Evolutionary conservation across 2,797 vertebrate genomes (phyloP).

Genomic region (Tenualosa thibaudeaui): DNA sequence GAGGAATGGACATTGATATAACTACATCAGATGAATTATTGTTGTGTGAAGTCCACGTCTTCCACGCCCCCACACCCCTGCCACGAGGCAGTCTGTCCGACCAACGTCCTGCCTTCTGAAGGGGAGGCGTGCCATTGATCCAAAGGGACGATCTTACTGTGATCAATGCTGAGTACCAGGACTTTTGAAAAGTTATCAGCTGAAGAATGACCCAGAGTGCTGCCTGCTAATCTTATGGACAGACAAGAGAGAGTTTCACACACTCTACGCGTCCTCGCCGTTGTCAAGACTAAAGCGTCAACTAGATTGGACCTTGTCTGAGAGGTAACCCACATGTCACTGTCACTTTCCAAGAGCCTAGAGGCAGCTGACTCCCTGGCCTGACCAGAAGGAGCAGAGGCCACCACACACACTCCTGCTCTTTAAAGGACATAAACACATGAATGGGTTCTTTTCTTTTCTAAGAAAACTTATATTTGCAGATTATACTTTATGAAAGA

Average conservation of each 20-base stretch:
- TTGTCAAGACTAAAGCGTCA: conserved; percentile 34
- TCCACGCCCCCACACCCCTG: neutral
- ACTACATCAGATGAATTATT: neutral
- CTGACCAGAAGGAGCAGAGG: conserved; percentile 2
- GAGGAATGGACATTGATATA: neutral
- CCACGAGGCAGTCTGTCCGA: neutral
- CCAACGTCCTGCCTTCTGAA: neutral
- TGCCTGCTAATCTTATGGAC: conserved; percentile 55
- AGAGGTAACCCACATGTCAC: conserved; percentile 10
- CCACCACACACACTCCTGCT: conserved; percentile 64
- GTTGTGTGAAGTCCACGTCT: neutral
- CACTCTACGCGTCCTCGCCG: conserved; percentile 9
- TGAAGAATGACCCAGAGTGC: conserved; percentile 38
- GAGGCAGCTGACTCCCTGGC: neutral
- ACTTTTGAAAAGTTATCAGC: conserved; percentile 16
- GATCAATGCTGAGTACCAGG: neutral
- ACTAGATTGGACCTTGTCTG: conserved; percentile 39
- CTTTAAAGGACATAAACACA: conserved; percentile 63
- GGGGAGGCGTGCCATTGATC: neutral
- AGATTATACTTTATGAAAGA: conserved; percentile 70
- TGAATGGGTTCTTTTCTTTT: conserved; percentile 58
- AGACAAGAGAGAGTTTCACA: conserved; percentile 34
- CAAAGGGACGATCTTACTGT: neutral
- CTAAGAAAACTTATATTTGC: conserved; percentile 70
- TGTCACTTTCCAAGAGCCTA: neutral